Evolutionary conservation across 1,140 invertebrate genomes (phyloP), one percentile per base, ranked within the genome.

Genomic region (Drosophila mojavensis): DNA sequence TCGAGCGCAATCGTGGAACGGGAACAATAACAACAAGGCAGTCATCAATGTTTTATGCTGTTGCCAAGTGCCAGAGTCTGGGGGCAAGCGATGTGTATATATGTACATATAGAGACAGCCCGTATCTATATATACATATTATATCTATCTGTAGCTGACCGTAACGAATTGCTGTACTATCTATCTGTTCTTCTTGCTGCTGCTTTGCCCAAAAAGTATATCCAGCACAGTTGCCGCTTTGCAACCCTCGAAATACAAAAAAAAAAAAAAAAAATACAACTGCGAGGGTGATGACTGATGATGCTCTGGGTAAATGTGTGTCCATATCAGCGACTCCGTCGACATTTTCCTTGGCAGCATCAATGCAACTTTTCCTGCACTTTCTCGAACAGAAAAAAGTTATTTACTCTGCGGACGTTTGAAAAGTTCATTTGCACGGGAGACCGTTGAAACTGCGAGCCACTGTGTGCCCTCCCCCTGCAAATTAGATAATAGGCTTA

Each of bases 401-500:
- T 86, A 79, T 86, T 71, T 79, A 88, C 83, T 86, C 82, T 81
- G 61, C 75, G 78, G 78, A 51, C 75, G 81, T 67, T 79, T 85
- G 77, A 71, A 86, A 88, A 86, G 83, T 86, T 86, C 83, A 88
- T 86, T 86, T 86, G 76, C 82, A 78, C 53, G 36, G 33, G 13
- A 45, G n/a, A 47, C 41, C 53, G 36, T 30, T n/a, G 41, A 13
- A 47, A 30, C 41, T 10, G 56, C 15, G 30, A 13, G 24, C 41
- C 20, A 17, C 24, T 17, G 39, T 17, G 2, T n/a, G 3, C 2
- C 26, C 10, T 10, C 11, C 9, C 11, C 2, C 5, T 54, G 69
- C 80, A 89, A 89, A 89, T 89, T 89, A 89, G 78, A 89, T 89
- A 89, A 89, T 89, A 84, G 84, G 84, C 85, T 89, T 89, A 78